These are phyloP conservation scores for Psittacus erithacus DNA, from an alignment of 2,113 vertebrate genomes.

Conservation along the genomic window DNA sequence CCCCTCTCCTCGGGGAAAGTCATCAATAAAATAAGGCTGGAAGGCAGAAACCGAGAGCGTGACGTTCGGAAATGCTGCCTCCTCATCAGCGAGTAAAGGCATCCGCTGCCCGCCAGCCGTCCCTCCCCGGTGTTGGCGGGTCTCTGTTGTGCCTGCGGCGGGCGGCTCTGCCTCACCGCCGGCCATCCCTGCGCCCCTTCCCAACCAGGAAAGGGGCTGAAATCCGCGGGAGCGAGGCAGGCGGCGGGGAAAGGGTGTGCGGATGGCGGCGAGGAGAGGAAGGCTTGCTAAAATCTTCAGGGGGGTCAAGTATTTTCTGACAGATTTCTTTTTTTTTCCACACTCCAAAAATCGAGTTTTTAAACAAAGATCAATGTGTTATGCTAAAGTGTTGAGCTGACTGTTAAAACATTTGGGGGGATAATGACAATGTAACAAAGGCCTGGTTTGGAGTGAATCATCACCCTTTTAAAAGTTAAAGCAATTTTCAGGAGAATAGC, in stretches of 20 bases:
- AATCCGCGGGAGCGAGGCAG: slow-evolving; percentile 1
- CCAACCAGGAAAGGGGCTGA: slow-evolving; percentile 60
- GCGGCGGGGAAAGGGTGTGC: neutral
- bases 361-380: slow-evolving; percentile 87
- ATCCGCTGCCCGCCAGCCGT: neutral
- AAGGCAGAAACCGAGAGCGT: slow-evolving; percentile 54
- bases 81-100: slow-evolving; percentile 37
- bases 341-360: slow-evolving; percentile 78
- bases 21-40: slow-evolving; percentile 56
- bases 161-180: neutral
- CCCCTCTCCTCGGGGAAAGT: slow-evolving; percentile 57
- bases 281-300: slow-evolving; percentile 25
- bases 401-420: slow-evolving; percentile 93
- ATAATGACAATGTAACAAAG: slow-evolving; percentile 96
- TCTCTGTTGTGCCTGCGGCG: neutral
- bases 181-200: neutral
- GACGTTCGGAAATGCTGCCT: slow-evolving; percentile 52
- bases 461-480: slow-evolving; percentile 98
- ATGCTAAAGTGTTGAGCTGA: slow-evolving; percentile 84
- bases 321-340: slow-evolving; percentile 72
- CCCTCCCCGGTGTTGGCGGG: neutral
- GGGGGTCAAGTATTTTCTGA: slow-evolving; percentile 71
- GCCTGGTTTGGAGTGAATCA: slow-evolving; percentile 90
- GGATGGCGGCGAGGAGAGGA: neutral
- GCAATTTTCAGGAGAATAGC: slow-evolving; percentile 98